Evolutionary conservation across 2,797 vertebrate species (phyloP).

Genomic region (Poeciliopsis infans): DNA sequence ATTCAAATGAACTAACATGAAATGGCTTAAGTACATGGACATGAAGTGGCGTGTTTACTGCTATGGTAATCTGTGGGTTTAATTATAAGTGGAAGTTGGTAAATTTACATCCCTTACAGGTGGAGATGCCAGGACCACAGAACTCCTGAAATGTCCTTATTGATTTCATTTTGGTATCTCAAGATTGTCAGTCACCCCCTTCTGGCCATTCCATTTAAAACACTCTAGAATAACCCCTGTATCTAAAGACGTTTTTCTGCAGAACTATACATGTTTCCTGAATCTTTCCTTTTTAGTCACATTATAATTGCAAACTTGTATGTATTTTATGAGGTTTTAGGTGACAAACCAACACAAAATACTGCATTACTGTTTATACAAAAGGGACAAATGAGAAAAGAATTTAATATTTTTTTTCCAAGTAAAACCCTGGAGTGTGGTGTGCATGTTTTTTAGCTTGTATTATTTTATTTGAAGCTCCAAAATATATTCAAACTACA

Average conservation of each 20-base stretch:
- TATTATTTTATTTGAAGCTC: too few relatives aligned
- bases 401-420: neutral
- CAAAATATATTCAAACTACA: neutral
- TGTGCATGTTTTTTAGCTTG: too few relatives aligned
- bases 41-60: neutral
- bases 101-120: neutral
- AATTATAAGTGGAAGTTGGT: neutral
- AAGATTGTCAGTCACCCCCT: neutral
- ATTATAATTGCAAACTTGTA: neutral
- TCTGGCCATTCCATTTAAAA: neutral
- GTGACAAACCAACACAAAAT: neutral
- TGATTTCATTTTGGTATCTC: neutral
- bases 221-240: neutral
- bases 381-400: neutral
- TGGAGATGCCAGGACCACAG: neutral
- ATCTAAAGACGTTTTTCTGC: neutral
- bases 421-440: too few relatives aligned
- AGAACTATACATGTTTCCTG: neutral
- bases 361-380: neutral
- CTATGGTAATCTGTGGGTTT: neutral
- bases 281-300: neutral
- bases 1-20: neutral
- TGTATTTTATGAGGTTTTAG: too few relatives aligned
- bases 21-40: neutral
- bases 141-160: neutral